Base-by-base conservation (phyloP, 1,140 invertebrate species). In the Thaumetopoea pityocampa region DNA sequence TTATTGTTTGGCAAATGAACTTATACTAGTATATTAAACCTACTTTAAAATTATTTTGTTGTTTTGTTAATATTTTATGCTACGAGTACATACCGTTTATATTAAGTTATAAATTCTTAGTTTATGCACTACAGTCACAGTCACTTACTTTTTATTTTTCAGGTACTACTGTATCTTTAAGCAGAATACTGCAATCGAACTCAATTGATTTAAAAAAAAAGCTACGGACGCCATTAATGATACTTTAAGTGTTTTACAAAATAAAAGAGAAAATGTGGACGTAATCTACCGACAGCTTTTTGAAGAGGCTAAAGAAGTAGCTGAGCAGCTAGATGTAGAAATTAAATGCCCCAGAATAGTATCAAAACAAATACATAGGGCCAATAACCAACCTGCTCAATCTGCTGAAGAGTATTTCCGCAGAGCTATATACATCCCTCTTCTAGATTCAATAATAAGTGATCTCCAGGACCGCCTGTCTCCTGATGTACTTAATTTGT, bases 371-470 rank as follows among this genome's bases (percentile, higher is more conserved):
- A 32, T 32, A 32, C 29, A 32, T 32, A 32, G 11, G 29, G 14
- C 14, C 29, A 32, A 17, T 32, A 32, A 32, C 29, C 11, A 16
- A 32, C 29, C 29, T 32, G 11, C 29, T 32, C 29, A 32, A 32
- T 32, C 29, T 32, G 29, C 3, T 19, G 18, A 19, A 19, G 7
- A 19, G 18, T 24, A 45, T 34, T 19, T 40, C 35, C 24, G 15
- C 16, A 40, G 37, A 40, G 37, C 24, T 29, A 29, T 38, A 29
- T 40, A 29, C 37, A 40, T 40, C 26, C 26, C 24, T 28, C 37
- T 40, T 40, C n/a, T 40, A 29, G 37, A 29, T 40, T 29, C 35
- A 38, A 27, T 38, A 38, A 27, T 27, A 27, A 38, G 15, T 18
- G 23, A 38, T 17, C 35, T 38, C 10, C 35, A 38, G 19, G 35